Percentiles rank a stretch among this genome's conserved stretches.
These are phyloP conservation scores for Drosophila leonis DNA, from an alignment of 2,888 invertebrate species.

Conservation along the genomic window DNA sequence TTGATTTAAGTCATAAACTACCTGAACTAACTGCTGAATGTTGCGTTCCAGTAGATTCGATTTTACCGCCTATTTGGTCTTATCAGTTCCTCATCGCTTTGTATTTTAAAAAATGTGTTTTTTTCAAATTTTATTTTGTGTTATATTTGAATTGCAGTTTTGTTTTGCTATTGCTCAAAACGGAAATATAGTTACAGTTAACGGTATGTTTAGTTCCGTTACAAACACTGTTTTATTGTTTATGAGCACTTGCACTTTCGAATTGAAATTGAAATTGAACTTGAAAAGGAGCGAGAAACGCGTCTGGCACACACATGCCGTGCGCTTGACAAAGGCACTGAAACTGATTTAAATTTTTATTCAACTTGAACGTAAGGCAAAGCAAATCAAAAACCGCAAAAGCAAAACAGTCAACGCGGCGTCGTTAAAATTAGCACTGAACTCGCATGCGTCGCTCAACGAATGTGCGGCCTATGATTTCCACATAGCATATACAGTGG, in stretches of 20 bases:
- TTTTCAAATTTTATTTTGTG: neutral
- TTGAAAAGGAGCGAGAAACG: slow-evolving; percentile 17
- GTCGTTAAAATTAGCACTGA: slow-evolving; percentile 77
- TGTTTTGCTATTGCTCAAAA: slow-evolving; percentile 32
- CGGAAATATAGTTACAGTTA: slow-evolving; percentile 30
- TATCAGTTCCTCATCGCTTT: slow-evolving; percentile 11
- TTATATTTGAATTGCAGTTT: slow-evolving; percentile 15
- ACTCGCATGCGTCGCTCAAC: slow-evolving; percentile 61
- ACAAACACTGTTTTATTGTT: slow-evolving; percentile 34
- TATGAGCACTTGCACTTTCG: slow-evolving; percentile 40
- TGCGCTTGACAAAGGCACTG: slow-evolving; percentile 65
- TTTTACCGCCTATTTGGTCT: slow-evolving; percentile 7
- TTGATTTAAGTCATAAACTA: slow-evolving; percentile 12
- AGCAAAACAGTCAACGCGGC: slow-evolving; percentile 70
- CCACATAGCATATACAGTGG: slow-evolving; percentile 41
- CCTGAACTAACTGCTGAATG: slow-evolving; percentile 13
- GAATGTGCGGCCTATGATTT: slow-evolving; percentile 71
- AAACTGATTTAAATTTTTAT: slow-evolving; percentile 61
- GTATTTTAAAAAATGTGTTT: neutral
- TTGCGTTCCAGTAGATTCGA: slow-evolving; percentile 10
- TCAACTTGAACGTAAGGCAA: slow-evolving; percentile 52
- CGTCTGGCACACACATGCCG: slow-evolving; percentile 10
- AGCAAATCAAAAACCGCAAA: slow-evolving; percentile 67
- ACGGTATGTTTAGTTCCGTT: slow-evolving; percentile 19
- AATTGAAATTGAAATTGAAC: slow-evolving; percentile 23